Conservation (phyloP, 2,888 invertebrate species). For the Schizotus pectinicornis region DNA sequence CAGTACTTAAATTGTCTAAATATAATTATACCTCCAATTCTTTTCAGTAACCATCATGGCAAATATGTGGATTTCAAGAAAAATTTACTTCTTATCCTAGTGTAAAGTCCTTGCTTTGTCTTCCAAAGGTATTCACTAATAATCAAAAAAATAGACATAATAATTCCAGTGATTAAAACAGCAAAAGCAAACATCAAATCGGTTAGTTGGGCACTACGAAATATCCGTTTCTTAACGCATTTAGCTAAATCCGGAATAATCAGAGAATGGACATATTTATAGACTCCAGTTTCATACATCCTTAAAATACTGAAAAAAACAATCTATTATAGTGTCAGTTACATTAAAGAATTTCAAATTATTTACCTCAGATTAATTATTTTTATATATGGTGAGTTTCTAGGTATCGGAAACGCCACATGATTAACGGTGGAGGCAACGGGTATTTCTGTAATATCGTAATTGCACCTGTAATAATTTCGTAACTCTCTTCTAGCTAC, state of each 20-base stretch:
- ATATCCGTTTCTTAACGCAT: conserved; percentile 63
- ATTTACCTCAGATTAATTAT: conserved; percentile 63
- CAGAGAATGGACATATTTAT: conserved; percentile 49
- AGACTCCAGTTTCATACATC: conserved; percentile 54
- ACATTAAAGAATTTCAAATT: conserved; percentile 13
- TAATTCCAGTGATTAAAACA: conserved; percentile 59
- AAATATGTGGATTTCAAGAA: too few relatives aligned
- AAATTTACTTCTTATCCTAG: conserved; percentile 15
- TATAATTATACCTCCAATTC: too few relatives aligned
- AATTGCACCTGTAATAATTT: conserved; percentile 57
- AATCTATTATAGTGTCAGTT: conserved; percentile 5
- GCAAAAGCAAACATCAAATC: conserved; percentile 66
- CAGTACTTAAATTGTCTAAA: too few relatives aligned
- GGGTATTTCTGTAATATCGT: conserved; percentile 64
- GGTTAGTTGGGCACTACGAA: conserved; percentile 65
- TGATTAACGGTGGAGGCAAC: conserved; percentile 64
- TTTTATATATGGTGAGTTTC: conserved; percentile 64
- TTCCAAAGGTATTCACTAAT: conserved; percentile 38
- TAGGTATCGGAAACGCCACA: conserved; percentile 65
- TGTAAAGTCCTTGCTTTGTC: conserved; percentile 20
- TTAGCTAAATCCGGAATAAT: conserved; percentile 62
- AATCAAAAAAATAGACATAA: conserved; percentile 40
- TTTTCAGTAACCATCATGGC: too few relatives aligned
- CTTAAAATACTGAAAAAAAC: conserved; percentile 51
- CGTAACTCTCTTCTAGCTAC: conserved; percentile 62